Conservation (phyloP, 2,797 vertebrate species). For the Dipus sagitta region DNA sequence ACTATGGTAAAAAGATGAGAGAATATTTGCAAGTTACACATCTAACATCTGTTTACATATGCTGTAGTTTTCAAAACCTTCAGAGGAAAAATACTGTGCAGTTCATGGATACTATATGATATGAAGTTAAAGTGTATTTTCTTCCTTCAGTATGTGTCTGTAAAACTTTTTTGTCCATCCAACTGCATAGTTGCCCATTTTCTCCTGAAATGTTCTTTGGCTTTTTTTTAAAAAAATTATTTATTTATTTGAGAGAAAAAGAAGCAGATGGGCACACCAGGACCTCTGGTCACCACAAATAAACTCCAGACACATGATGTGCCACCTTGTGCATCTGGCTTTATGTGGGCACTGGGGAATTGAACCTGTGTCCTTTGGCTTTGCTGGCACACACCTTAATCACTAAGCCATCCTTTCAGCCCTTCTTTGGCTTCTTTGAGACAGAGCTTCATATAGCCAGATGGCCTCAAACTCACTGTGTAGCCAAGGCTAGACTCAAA, state of each 20-base stretch:
- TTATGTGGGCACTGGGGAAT: too few species aligned
- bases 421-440: too few species aligned
- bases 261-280: too few species aligned
- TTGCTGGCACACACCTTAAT: too few species aligned
- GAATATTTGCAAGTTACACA: neutral
- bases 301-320: too few species aligned
- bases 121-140: neutral
- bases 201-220: neutral
- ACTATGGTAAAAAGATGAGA: slow-evolving; percentile 5
- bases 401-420: too few species aligned
- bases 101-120: neutral
- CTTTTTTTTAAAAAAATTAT: neutral
- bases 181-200: neutral
- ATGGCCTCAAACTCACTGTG: neutral
- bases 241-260: too few species aligned
- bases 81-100: neutral
- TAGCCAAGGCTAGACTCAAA: neutral
- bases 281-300: too few species aligned
- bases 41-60: neutral
- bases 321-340: too few species aligned
- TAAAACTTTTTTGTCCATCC: slow-evolving; percentile 3
- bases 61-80: slow-evolving; percentile 15
- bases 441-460: neutral
- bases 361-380: too few species aligned
- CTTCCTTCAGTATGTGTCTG: neutral